Evolutionary conservation across 1,140 invertebrate genomes (phyloP), one percentile per base, ranked within the genome.

Genomic region (Drosophila repleta): DNA sequence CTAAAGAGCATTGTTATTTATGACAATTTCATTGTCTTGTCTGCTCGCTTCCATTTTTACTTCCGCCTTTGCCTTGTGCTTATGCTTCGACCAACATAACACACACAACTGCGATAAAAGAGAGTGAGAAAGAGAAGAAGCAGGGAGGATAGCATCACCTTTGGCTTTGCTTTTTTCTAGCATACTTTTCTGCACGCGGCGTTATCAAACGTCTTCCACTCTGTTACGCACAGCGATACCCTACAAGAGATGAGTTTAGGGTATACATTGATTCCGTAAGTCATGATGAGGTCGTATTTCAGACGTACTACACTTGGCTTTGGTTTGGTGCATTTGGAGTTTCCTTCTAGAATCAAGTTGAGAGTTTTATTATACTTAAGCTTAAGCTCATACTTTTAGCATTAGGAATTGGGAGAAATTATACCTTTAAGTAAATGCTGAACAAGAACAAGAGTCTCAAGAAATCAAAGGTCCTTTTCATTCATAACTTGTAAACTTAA

Each of bases 1-100:
- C 46, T 68, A 63, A 70, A 73, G 72, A 74, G 79, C 81, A 64
- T 79, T 87, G 74, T 88, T 87, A 87, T 87, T 87, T 87, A 87
- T 87, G 82, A 88, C 78, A 87, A 88, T 87, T 87, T 87, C 82
- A 87, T 87, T 87, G 82, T 87, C 82, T 87, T 87, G 83, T 88
- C 82, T 80, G 62, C 83, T 82, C 63, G 79, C 83, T 88, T 78
- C 71, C 79, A 67, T 88, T 87, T 88, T 85, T 79, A 72, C 82
- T 82, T 72, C 71, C 75, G 78, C 64, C 71, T 82, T 87, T 87
- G 82, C 78, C 78, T 75, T 76, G 87, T 74, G 62, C 76, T 85
- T 81, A 76, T 84, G 79, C 76, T 7, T 29, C n/a, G 39, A 18
- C 20, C 53, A 24, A 66, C 78, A 52, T 56, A 58, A 63, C 45